phyloP scores from a whole-genome alignment of 2,797 vertebrate genomes.

The Tapera naevia region DNA sequence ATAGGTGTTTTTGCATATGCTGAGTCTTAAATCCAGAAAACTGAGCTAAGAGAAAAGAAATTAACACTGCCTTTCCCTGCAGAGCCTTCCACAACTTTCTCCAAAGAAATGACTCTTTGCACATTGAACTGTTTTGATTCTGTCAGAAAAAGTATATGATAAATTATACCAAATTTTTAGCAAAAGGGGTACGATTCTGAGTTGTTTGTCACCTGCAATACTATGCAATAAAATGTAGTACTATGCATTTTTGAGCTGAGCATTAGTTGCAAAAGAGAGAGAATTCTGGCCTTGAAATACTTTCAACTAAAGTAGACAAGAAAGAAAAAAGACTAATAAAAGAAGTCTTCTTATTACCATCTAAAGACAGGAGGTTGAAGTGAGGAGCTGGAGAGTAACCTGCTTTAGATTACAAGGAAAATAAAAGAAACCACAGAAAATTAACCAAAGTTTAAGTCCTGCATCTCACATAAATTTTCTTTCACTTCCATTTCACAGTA shows the following conservation, averaged over 20 bases:
- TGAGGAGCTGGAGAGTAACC: not conserved
- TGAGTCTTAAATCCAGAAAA: constrained; percentile 34
- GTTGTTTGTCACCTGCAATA: not conserved
- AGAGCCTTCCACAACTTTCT: not conserved
- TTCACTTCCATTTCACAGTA: not conserved
- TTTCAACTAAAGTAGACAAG: not conserved
- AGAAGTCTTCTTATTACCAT: not conserved
- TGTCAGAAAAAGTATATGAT: not conserved
- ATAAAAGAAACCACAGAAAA: not conserved
- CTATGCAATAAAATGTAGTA: no score
- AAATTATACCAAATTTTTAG: not conserved
- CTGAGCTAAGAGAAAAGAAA: not conserved
- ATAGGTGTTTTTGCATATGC: constrained; percentile 44
- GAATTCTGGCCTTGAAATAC: not conserved
- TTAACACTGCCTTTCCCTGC: not conserved
- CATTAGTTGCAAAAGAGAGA: not conserved
- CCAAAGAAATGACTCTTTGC: not conserved
- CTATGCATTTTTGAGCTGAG: not conserved
- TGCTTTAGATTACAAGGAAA: not conserved
- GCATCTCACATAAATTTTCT: not conserved
- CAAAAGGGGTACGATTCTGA: not conserved
- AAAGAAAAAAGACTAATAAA: not conserved
- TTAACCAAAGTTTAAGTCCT: not conserved
- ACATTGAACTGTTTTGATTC: not conserved
- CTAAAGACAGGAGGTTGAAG: not conserved